Percentiles rank a stretch among this genome's conserved stretches.
These are phyloP conservation scores for Prionace glauca DNA, from an alignment of 2,797 vertebrate genomes.

Conservation along the genomic window DNA sequence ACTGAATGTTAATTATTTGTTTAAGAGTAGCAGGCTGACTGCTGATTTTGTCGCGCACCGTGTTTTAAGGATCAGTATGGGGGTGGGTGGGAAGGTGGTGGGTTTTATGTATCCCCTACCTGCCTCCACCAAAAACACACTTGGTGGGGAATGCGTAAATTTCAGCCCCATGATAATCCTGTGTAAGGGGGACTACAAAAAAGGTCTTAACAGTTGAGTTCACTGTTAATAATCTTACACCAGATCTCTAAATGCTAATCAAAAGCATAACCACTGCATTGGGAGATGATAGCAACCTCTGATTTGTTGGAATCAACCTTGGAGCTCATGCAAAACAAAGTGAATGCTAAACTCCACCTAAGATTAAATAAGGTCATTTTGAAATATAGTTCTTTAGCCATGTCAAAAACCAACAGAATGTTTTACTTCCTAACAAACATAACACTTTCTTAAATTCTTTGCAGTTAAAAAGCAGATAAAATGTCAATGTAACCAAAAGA, in stretches of 20 bases:
- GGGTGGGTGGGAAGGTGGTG: too few species aligned
- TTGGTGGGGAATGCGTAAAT: too few species aligned
- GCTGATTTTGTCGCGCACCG: too few species aligned
- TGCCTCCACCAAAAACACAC: too few species aligned
- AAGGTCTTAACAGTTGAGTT: background rate
- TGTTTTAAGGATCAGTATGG: too few species aligned
- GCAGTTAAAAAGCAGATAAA: background rate
- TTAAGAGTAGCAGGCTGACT: too few species aligned
- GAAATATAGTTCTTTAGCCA: background rate
- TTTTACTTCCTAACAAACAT: background rate
- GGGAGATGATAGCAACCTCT: too few species aligned
- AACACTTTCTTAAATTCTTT: background rate
- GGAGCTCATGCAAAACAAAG: background rate
- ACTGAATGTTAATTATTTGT: too few species aligned
- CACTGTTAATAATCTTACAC: background rate
- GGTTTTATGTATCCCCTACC: too few species aligned
- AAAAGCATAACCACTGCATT: background rate
- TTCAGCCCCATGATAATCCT: too few species aligned
- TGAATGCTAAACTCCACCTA: background rate
- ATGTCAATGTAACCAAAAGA: background rate
- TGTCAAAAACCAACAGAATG: background rate
- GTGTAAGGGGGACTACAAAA: too few species aligned
- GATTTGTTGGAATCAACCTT: background rate
- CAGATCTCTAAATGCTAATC: background rate
- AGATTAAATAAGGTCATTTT: background rate